These are phyloP conservation scores for Brachionus calyciflorus DNA, from an alignment of 1,140 invertebrate genomes.

Conservation along the genomic window DNA sequence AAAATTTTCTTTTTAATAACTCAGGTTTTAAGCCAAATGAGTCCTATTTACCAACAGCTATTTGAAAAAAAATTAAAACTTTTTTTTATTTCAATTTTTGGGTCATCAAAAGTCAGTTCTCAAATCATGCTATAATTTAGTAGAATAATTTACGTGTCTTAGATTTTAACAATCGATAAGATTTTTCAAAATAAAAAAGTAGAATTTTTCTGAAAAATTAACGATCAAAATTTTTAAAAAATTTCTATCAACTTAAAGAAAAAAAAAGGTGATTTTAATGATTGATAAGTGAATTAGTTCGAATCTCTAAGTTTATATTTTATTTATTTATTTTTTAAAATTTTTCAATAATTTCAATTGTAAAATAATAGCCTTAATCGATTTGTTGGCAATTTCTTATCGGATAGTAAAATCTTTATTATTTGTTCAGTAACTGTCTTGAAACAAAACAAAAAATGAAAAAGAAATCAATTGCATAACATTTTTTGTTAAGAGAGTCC, in stretches of 20 bases:
- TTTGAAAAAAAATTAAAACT: too few species aligned
- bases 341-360: too few species aligned
- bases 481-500: not conserved
- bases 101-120: not conserved
- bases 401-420: not conserved
- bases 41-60: too few species aligned
- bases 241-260: too few species aligned
- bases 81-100: too few species aligned
- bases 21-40: too few species aligned
- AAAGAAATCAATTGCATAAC: constrained; percentile 22
- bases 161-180: constrained; percentile 11
- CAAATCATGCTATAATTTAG: constrained; percentile 34
- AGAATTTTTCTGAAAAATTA: not conserved
- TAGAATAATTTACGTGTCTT: constrained; percentile 37
- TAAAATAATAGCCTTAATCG: too few species aligned
- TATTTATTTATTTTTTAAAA: too few species aligned
- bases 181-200: not conserved
- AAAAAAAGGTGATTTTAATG: not conserved
- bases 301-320: not conserved
- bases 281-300: constrained; percentile 25
- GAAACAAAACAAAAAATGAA: too few species aligned
- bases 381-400: not conserved
- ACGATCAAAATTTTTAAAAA: too few species aligned
- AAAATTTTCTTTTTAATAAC: too few species aligned
- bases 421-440: not conserved